A percentile compares a stretch with the other conserved stretches of the same genome.
Conservation (phyloP, 2,113 vertebrate species). For the Eurypyga helias region DNA sequence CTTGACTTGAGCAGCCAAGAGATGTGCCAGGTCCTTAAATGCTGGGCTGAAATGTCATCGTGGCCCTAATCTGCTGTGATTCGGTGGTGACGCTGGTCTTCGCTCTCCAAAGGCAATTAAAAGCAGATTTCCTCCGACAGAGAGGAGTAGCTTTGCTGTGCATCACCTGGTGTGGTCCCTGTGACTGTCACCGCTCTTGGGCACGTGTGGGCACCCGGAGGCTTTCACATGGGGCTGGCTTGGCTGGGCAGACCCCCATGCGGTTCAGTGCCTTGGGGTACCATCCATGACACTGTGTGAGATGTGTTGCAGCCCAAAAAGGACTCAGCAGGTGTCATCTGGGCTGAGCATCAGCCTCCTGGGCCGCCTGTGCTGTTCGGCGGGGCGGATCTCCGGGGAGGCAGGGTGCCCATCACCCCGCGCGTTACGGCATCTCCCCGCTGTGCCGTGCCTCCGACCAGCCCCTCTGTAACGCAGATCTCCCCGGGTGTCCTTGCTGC, state of each 20-base stretch:
- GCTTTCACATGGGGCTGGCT: neutral
- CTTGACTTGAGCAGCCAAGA: neutral
- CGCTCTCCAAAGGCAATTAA: accelerated
- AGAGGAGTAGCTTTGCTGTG: neutral
- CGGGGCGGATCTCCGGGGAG: accelerated
- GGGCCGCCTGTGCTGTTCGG: neutral
- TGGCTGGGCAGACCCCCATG: neutral
- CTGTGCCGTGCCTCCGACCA: neutral
- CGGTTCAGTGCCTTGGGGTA: accelerated
- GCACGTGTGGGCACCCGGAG: accelerated
- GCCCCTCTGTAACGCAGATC: neutral
- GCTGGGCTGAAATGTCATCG: neutral
- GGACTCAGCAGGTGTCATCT: neutral
- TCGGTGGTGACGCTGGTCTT: neutral
- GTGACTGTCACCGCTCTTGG: neutral
- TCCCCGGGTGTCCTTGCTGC: neutral
- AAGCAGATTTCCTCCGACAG: neutral
- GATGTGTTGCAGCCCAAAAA: neutral
- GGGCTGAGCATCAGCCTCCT: neutral
- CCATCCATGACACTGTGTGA: neutral
- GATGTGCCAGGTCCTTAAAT: neutral
- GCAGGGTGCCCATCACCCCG: accelerated
- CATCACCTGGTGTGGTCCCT: accelerated
- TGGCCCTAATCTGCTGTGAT: neutral
- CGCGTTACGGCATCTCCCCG: neutral